phyloP scores from a whole-genome alignment of 1,140 invertebrate species.

The Tetramorium parvispinum region DNA sequence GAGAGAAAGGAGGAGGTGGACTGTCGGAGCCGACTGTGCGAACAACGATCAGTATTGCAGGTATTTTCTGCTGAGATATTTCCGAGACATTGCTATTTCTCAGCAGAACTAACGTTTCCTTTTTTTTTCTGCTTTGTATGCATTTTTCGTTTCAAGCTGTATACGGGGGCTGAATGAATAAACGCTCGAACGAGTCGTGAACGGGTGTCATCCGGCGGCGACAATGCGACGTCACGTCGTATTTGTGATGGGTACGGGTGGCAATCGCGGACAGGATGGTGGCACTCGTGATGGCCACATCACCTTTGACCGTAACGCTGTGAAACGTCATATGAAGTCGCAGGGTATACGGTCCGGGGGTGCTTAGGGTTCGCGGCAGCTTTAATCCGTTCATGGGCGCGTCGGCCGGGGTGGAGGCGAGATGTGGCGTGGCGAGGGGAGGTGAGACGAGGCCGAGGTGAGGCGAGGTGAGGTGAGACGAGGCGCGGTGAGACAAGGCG shows the following conservation, averaged over 20 bases:
- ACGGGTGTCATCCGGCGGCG: not conserved
- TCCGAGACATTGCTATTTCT: not conserved
- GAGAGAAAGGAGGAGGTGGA: not conserved
- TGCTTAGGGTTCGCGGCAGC: slow-evolving; percentile 62
- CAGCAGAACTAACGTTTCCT: not conserved
- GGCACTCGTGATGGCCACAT: slow-evolving; percentile 13
- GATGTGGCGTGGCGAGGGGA: slow-evolving; percentile 63
- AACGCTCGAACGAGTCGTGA: not conserved
- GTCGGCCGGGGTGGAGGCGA: slow-evolving; percentile 72
- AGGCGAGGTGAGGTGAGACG: slow-evolving; percentile 66
- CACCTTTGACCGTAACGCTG: slow-evolving; percentile 45
- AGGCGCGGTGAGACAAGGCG: slow-evolving; percentile 61
- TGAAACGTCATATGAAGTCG: slow-evolving; percentile 34
- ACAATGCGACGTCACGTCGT: not conserved
- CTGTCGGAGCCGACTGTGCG: not conserved
- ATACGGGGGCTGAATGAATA: not conserved
- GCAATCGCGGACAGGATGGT: slow-evolving; percentile 16
- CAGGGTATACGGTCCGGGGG: slow-evolving; percentile 37
- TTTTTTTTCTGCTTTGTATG: not conserved
- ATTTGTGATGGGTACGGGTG: not conserved
- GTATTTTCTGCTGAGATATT: not conserved
- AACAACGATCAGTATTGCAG: not conserved
- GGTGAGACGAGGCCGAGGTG: slow-evolving; percentile 60
- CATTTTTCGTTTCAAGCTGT: not conserved
- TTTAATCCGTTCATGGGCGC: slow-evolving; percentile 69